These are phyloP conservation scores for Adela reaumurella DNA, from an alignment of 2,888 invertebrate species.

Conservation along the genomic window DNA sequence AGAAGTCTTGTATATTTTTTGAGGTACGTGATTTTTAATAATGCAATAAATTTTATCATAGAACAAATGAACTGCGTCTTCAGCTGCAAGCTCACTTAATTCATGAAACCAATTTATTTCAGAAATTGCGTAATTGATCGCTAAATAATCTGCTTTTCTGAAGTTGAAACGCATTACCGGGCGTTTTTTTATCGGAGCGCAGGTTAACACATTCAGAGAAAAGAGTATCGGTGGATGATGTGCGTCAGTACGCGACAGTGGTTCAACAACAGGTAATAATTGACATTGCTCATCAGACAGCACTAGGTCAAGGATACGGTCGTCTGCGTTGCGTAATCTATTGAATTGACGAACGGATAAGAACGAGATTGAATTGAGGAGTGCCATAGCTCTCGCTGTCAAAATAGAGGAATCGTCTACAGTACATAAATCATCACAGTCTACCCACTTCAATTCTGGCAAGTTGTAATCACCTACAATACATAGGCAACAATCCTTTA, in stretches of 20 bases:
- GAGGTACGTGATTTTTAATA: constrained; percentile 8
- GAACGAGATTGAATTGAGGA: not conserved
- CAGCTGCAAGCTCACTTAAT: not conserved
- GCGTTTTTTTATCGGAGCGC: not conserved
- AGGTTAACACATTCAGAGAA: not conserved
- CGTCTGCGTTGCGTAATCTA: not conserved
- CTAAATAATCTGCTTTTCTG: not conserved
- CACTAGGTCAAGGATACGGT: not conserved
- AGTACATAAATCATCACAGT: not conserved
- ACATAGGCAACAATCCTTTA: not conserved
- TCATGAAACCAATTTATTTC: not conserved
- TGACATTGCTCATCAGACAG: not conserved
- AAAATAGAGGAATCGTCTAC: not conserved
- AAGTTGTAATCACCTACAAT: not conserved
- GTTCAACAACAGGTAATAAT: not conserved
- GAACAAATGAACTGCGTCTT: constrained; percentile 1
- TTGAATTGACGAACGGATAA: not conserved
- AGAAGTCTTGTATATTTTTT: constrained; percentile 2
- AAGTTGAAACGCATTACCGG: not conserved
- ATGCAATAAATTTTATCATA: constrained; percentile 7
- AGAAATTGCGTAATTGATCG: not conserved
- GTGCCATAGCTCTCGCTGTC: not conserved
- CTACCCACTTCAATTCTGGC: not conserved
- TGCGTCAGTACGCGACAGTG: not conserved
- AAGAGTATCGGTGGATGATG: not conserved